Evolutionary conservation across 1,140 invertebrate species (phyloP).

Genomic region (Platorchestia sp.): DNA sequence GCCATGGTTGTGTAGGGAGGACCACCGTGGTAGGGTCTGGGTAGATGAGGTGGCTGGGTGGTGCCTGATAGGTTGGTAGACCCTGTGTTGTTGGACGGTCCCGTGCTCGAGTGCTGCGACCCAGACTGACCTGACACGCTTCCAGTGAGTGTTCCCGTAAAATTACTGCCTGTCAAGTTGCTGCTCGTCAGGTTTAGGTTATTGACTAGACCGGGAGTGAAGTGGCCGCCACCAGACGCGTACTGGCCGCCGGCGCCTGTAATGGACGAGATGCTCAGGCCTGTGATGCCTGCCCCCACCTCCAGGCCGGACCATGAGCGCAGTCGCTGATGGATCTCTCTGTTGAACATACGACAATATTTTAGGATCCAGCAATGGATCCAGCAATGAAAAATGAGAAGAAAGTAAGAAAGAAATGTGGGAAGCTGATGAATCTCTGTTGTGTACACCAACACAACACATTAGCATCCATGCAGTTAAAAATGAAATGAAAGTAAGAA

Average conservation of each 20-base stretch:
- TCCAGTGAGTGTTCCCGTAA: slow-evolving; percentile 65
- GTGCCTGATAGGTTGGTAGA: slow-evolving; percentile 71
- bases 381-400: too few species aligned
- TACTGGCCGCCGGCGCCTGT: slow-evolving; percentile 44
- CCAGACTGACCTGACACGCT: slow-evolving; percentile 68
- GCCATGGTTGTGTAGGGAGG: slow-evolving; percentile 58
- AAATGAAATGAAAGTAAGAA: background rate
- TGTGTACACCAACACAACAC: background rate
- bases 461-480: background rate
- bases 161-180: slow-evolving; percentile 59
- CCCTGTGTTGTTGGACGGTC: slow-evolving; percentile 75
- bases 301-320: slow-evolving; percentile 76
- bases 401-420: too few species aligned
- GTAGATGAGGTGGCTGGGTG: slow-evolving; percentile 66
- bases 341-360: too few species aligned
- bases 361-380: too few species aligned
- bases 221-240: slow-evolving; percentile 11
- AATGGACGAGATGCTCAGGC: slow-evolving; percentile 15
- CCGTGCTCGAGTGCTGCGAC: slow-evolving; percentile 74
- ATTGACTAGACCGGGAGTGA: slow-evolving; percentile 35
- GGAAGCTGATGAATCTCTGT: too few species aligned
- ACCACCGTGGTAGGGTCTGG: slow-evolving; percentile 64
- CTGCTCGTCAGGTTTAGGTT: slow-evolving; percentile 45
- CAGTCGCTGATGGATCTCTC: slow-evolving; percentile 81
- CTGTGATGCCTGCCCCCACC: slow-evolving; percentile 55